Conservation (phyloP, 2,113 vertebrate genomes). For the Calidris pygmaea region DNA sequence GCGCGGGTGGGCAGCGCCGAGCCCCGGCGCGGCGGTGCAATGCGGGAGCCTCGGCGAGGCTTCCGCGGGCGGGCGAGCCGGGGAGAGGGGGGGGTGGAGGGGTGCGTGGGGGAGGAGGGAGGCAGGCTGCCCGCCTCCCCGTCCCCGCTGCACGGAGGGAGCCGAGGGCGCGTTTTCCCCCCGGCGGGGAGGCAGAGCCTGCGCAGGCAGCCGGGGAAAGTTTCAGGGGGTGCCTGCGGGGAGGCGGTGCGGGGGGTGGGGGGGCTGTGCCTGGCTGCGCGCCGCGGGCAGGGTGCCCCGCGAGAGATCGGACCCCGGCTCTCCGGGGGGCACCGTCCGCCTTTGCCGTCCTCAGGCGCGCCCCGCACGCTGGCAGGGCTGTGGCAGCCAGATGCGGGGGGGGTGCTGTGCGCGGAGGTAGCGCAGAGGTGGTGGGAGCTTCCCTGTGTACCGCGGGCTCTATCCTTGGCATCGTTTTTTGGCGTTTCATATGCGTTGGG, state of each 20-base stretch:
- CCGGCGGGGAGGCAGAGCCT: background rate
- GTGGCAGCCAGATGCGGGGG: background rate
- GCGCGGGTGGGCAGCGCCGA: background rate
- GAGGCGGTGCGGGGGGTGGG: background rate
- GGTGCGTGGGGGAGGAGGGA: background rate
- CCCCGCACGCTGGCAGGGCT: background rate
- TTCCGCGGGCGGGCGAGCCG: background rate
- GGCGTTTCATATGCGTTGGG: background rate
- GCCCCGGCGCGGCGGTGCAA: constrained; percentile 8
- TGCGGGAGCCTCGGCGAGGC: constrained; percentile 25
- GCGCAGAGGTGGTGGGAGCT: background rate
- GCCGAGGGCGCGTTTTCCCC: background rate
- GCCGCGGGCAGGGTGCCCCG: background rate
- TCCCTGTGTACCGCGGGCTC: fast-evolving
- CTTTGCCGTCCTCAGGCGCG: background rate
- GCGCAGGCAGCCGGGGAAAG: constrained; percentile 15
- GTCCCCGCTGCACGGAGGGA: background rate
- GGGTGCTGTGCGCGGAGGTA: background rate
- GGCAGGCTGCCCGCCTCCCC: constrained; percentile 13
- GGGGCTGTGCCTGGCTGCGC: background rate
- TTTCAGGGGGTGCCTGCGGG: constrained; percentile 15
- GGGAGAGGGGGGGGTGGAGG: background rate
- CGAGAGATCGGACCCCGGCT: background rate
- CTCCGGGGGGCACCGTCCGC: background rate
- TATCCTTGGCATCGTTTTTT: background rate